Evolutionary conservation across 1,140 invertebrate species (phyloP).

Genomic region (Antheraea pernyi): DNA sequence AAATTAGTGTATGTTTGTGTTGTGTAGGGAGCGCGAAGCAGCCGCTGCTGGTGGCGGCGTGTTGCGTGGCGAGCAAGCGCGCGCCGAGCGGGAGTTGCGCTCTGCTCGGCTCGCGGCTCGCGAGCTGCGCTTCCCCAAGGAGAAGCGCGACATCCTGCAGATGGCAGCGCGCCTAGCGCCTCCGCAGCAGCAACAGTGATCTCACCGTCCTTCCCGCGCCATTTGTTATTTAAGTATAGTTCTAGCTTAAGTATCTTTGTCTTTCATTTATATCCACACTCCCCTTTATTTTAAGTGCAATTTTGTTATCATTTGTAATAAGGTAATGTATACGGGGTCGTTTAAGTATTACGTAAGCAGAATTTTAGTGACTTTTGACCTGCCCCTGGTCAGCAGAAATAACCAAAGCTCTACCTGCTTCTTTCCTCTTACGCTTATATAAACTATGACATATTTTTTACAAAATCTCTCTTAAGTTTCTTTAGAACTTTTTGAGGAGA

Average conservation of each 20-base stretch:
- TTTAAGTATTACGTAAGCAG: no score
- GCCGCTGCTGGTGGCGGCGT: conserved; percentile 82
- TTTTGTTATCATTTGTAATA: no score
- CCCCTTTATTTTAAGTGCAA: background rate
- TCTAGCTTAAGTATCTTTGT: conserved; percentile 54
- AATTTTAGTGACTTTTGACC: no score
- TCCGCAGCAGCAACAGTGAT: conserved; percentile 63
- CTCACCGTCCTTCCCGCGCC: conserved; percentile 45
- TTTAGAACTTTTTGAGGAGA: no score
- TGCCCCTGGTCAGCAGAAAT: no score
- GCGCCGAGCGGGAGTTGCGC: conserved; percentile 93
- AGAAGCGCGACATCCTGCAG: conserved; percentile 96
- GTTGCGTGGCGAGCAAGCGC: conserved; percentile 88
- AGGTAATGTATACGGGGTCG: no score
- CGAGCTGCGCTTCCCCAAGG: conserved; percentile 95
- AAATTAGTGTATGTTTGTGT: background rate
- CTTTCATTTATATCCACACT: conserved; percentile 45
- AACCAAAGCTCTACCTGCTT: no score
- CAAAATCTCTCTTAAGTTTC: no score
- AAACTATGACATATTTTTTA: no score
- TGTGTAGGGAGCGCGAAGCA: conserved; percentile 86
- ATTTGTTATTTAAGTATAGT: conserved; percentile 73
- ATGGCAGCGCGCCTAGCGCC: conserved; percentile 88
- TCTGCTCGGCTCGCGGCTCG: conserved; percentile 93
- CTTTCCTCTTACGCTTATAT: no score